Evolutionary conservation across 2,888 invertebrate species (phyloP).

Genomic region (Pocota personata): DNA sequence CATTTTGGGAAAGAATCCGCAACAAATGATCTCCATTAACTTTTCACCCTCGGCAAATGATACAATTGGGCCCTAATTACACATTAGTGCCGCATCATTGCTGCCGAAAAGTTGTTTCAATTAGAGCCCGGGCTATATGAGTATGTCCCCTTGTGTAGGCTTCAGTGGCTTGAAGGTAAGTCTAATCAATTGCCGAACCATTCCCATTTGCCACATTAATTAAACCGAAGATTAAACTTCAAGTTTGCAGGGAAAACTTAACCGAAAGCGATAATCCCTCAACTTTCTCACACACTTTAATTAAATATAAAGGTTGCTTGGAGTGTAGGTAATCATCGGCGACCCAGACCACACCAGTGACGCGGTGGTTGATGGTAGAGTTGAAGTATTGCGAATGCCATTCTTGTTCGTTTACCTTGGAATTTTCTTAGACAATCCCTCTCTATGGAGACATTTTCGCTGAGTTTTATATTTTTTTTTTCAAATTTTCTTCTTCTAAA

Average conservation of each 20-base stretch:
- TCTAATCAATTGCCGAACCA: conserved; percentile 42
- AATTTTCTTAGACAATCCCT: conserved; percentile 4
- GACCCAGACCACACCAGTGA: background rate
- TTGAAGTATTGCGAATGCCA: background rate
- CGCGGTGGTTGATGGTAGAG: too few relatives aligned
- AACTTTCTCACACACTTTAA: conserved; percentile 26
- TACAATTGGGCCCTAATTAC: conserved; percentile 28
- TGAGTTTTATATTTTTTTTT: conserved; percentile 4
- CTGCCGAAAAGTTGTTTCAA: conserved; percentile 27
- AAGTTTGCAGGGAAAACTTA: conserved; percentile 17
- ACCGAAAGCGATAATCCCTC: conserved; percentile 52
- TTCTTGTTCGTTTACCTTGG: conserved; percentile 12
- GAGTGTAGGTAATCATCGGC: background rate
- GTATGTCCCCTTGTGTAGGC: background rate
- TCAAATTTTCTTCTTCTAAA: background rate
- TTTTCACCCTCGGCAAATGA: background rate
- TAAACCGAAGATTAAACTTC: conserved; percentile 19
- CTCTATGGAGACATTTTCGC: conserved; percentile 29
- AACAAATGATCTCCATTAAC: conserved; percentile 13
- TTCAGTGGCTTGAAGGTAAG: background rate
- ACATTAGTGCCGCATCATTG: conserved; percentile 44
- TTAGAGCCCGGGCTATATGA: background rate
- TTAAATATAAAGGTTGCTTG: conserved; percentile 24
- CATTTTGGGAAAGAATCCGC: background rate
- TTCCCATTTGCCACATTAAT: conserved; percentile 46